phyloP scores from a whole-genome alignment of 2,797 vertebrate genomes.

The Sebastiscus albofasciatus region DNA sequence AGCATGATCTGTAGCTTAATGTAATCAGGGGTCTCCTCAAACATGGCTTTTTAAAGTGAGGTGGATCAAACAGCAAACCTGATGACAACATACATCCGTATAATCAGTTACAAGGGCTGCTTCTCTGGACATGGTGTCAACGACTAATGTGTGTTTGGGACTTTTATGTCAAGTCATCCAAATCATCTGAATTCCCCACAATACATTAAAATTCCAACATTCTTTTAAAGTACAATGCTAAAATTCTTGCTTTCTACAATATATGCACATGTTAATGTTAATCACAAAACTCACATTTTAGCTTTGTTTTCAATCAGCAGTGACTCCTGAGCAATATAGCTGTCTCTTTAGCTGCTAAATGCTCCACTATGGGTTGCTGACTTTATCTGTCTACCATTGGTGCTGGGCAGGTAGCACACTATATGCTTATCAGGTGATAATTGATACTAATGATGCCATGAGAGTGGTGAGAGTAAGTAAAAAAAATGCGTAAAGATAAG shows the following conservation, averaged over 20 bases:
- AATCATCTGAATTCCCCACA: neutral
- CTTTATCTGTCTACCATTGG: neutral
- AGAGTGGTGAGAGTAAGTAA: neutral
- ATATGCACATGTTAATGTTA: neutral
- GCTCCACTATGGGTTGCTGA: neutral
- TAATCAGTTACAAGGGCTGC: neutral
- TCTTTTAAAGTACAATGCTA: neutral
- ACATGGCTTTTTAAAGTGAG: neutral
- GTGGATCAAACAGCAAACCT: neutral
- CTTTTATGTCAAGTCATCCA: neutral
- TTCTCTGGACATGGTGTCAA: neutral
- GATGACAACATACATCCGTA: neutral
- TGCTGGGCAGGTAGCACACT: neutral
- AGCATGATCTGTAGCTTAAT: slow-evolving; percentile 56
- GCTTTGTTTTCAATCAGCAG: neutral
- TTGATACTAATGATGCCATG: neutral
- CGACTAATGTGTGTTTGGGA: neutral
- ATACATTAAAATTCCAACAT: neutral
- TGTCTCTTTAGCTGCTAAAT: no score
- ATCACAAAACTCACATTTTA: neutral
- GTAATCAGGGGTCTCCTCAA: slow-evolving; percentile 27
- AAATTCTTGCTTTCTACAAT: neutral
- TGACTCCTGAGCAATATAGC: neutral
- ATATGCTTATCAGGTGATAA: neutral
- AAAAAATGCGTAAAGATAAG: neutral